These are phyloP conservation scores for Mohoua ochrocephala DNA, from an alignment of 2,113 vertebrate species.

Conservation along the genomic window DNA sequence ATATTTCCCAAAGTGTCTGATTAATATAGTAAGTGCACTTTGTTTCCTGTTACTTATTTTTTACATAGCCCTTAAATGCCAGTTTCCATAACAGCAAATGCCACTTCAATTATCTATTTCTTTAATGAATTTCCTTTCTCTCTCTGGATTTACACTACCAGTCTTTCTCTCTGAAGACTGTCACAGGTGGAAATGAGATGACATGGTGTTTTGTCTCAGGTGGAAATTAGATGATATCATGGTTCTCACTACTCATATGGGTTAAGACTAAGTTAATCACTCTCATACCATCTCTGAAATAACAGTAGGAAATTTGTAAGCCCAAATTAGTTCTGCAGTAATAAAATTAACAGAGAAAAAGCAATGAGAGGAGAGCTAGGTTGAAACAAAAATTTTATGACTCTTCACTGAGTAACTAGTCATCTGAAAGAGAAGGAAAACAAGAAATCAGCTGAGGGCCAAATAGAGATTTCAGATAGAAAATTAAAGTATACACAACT, in stretches of 20 bases:
- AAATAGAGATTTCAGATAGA: not conserved
- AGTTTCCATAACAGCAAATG: not conserved
- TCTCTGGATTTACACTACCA: not conserved
- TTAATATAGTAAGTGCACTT: not conserved
- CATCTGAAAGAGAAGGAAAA: not conserved
- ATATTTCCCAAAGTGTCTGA: not conserved
- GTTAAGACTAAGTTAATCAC: not conserved
- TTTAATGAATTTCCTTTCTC: not conserved
- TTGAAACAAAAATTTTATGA: not conserved
- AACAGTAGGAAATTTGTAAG: not conserved
- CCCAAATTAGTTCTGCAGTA: not conserved
- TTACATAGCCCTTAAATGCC: not conserved
- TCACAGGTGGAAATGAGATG: not conserved
- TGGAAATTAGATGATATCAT: not conserved
- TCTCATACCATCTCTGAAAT: not conserved
- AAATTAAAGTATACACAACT: not conserved
- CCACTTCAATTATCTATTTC: not conserved
- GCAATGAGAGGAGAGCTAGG: accelerated
- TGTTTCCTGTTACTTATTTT: not conserved
- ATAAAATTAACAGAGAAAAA: not conserved
- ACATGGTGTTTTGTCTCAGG: not conserved
- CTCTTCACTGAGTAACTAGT: not conserved
- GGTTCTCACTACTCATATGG: not conserved
- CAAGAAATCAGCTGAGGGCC: not conserved
- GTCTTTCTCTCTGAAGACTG: not conserved